Conservation (phyloP, 2,113 vertebrate species). For the Globicephala melas region DNA sequence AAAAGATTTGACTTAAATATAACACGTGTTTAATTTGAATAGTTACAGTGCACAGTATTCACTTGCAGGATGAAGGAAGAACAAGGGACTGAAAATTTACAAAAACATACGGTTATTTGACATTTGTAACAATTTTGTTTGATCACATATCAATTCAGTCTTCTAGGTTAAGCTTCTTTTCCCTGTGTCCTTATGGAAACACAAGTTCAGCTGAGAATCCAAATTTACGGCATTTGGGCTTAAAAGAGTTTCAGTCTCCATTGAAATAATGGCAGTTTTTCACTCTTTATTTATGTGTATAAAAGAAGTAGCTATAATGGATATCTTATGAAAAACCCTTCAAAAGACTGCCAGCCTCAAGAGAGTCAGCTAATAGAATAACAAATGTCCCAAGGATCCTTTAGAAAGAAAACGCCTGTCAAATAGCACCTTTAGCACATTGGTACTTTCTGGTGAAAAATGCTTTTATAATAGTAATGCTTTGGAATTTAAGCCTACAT, state of each 20-base stretch:
- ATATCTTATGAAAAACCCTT: constrained; percentile 46
- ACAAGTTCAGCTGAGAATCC: constrained; percentile 43
- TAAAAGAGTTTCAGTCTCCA: constrained; percentile 3
- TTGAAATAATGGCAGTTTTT: constrained; percentile 40
- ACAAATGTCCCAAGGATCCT: constrained; percentile 35
- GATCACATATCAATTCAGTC: background rate
- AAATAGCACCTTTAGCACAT: constrained; percentile 33
- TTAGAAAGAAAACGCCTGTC: constrained; percentile 39
- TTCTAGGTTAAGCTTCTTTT: constrained; percentile 10
- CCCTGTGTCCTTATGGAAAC: background rate
- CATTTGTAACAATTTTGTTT: background rate
- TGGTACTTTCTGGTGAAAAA: constrained; percentile 9
- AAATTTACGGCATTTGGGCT: constrained; percentile 3
- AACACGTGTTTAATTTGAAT: constrained; percentile 12
- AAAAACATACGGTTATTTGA: background rate
- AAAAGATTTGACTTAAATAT: constrained; percentile 40
- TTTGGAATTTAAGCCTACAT: constrained; percentile 39
- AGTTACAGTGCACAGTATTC: background rate
- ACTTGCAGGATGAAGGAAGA: background rate
- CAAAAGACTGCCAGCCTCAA: constrained; percentile 32
- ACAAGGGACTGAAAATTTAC: background rate
- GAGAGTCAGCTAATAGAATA: constrained; percentile 53
- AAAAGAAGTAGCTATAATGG: constrained; percentile 37
- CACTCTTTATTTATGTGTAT: constrained; percentile 4
- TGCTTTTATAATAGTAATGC: background rate